Conservation (phyloP, 2,797 vertebrate species). For the Sebastes ruberrimus region DNA sequence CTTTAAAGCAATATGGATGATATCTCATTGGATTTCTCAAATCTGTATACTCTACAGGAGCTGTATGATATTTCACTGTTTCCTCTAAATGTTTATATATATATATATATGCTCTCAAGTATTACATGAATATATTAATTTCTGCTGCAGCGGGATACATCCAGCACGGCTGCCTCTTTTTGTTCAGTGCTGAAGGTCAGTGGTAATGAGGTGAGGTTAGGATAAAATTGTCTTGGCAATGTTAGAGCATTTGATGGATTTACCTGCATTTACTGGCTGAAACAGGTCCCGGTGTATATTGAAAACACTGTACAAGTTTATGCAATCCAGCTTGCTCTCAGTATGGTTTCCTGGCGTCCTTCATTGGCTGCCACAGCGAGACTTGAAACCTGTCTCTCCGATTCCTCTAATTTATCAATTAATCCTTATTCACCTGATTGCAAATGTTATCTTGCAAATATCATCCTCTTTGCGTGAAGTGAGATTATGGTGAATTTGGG, state of each 20-base stretch:
- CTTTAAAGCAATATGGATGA: not conserved
- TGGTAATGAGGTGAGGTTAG: constrained; percentile 44
- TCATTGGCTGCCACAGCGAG: constrained; percentile 12
- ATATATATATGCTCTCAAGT: not conserved
- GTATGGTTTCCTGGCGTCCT: constrained; percentile 36
- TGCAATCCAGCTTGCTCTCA: constrained; percentile 25
- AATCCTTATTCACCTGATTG: constrained; percentile 36
- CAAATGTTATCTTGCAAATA: not conserved
- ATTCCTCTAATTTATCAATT: constrained; percentile 39
- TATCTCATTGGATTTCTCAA: not conserved
- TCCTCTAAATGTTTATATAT: not conserved
- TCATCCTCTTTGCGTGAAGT: not conserved
- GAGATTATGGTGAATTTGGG: not conserved
- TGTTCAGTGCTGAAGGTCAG: constrained; percentile 45
- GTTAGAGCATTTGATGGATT: constrained; percentile 47
- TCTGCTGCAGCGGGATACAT: not conserved
- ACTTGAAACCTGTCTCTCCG: constrained; percentile 18
- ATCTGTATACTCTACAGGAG: not conserved
- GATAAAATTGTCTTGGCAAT: constrained; percentile 33
- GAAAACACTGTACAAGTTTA: constrained; percentile 30
- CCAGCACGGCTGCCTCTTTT: not conserved
- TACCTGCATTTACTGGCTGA: constrained; percentile 40
- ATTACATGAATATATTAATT: constrained; percentile 7
- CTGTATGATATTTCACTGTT: not conserved
- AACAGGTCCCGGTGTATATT: constrained; percentile 12